Base-by-base conservation (phyloP, 2,888 invertebrate genomes). In the Philhelius pedissequus region DNA sequence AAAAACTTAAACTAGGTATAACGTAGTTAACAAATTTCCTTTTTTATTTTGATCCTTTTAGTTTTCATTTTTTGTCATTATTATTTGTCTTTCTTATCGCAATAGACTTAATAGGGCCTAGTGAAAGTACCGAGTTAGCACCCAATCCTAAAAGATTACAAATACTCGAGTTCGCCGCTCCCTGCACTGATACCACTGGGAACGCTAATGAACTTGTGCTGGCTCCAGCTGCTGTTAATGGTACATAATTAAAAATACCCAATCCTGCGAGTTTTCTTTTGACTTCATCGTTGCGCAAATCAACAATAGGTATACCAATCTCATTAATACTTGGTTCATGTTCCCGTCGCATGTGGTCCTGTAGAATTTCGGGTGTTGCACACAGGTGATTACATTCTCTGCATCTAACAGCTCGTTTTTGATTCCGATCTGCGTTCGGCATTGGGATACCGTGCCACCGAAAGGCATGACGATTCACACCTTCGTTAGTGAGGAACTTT, bases 191-290 rank as follows among this genome's bases (percentile, higher is more conserved):
- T 66, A 95, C 93, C 76, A 96, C 94, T 1, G 96, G 96, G 68
- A 96, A 92, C 11, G 95, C 95, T 87, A 94, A 96, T 80, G 94
- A 94, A 4, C 95, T 94, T 13, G 84, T 84, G 40, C 93, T 93
- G 0, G 93, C 91, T 13, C 88, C 87, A 82, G 93, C 93, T 77
- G 94, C 94, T 2, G 94, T 94, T 81, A 96, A 89, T 0, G 96
- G 96, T 87, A 96, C 95, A 90, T 94, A 96, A 91, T 94, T 95
- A 88, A 94, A 94, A 84, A 96, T 95, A 48, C 96, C 96, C 88
- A 96, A 92, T 88, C 91, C 93, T 84, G 93, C 93, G 11, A 96
- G 91, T 86, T 94, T 93, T 87, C 93, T 93, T 62, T 95, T 90
- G 25, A 94, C 93, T 13, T 94, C 94, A 9, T 94, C 94, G 78